Conservation (phyloP, 1,140 invertebrate genomes). For the Macrosteles quadrilineatus region DNA sequence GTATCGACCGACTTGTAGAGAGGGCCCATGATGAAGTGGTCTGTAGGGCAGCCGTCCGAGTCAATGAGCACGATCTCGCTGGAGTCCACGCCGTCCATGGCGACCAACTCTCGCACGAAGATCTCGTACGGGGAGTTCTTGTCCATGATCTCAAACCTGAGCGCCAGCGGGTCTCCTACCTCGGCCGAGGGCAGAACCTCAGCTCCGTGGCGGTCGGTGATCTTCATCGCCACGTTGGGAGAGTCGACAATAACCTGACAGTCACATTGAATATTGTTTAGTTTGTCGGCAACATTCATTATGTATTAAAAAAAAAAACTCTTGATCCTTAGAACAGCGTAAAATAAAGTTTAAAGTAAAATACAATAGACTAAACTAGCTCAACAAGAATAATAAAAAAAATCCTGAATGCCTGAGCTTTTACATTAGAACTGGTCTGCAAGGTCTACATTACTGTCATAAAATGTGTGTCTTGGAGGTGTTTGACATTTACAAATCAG, state of each 20-base stretch:
- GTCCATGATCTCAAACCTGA: constrained; percentile 90
- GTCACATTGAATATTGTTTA: too few species aligned
- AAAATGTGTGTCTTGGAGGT: too few species aligned
- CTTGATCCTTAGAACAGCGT: too few species aligned
- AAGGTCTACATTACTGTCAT: too few species aligned
- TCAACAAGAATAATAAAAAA: too few species aligned
- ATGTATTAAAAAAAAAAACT: too few species aligned
- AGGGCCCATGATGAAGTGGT: constrained; percentile 90
- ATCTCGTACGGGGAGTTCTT: constrained; percentile 92
- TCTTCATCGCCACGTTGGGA: constrained; percentile 92
- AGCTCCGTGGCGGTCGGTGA: constrained; percentile 80
- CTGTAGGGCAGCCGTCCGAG: constrained; percentile 88
- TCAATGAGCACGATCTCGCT: constrained; percentile 92
- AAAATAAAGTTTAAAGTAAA: too few species aligned
- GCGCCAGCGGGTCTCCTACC: constrained; percentile 86
- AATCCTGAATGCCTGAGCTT: too few species aligned
- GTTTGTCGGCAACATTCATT: too few species aligned
- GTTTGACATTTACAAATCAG: too few species aligned
- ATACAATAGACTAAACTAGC: too few species aligned
- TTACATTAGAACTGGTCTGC: too few species aligned
- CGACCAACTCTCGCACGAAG: constrained; percentile 89
- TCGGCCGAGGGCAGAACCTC: constrained; percentile 79
- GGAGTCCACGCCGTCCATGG: constrained; percentile 90
- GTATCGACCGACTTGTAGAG: constrained; percentile 76
- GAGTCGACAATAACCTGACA: constrained; percentile 73